Conservation (phyloP, 1,140 invertebrate species). For the Odontomachus brunneus region DNA sequence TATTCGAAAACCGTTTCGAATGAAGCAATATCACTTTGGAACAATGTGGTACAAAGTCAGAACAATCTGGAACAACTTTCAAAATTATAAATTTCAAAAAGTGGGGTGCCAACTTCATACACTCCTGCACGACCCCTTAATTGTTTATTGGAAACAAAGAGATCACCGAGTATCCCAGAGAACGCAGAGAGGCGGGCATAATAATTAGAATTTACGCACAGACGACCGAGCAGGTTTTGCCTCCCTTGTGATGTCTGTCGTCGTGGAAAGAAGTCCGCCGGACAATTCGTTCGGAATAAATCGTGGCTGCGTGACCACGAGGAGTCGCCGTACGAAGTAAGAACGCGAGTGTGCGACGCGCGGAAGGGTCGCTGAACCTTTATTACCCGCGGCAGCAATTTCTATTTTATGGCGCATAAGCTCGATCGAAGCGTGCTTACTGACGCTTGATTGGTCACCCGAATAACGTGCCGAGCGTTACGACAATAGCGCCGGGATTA, state of each 20-base stretch:
- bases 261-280: too few species aligned
- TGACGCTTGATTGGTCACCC: constrained; percentile 73
- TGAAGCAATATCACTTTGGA: too few species aligned
- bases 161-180: neutral
- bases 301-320: constrained; percentile 1
- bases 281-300: constrained; percentile 40
- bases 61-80: too few species aligned
- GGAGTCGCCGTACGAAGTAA: neutral
- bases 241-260: neutral
- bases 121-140: neutral
- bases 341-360: neutral
- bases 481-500: constrained; percentile 69
- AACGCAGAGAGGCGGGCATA: neutral
- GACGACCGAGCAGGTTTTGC: neutral
- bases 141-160: constrained; percentile 4
- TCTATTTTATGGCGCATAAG: constrained; percentile 76
- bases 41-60: too few species aligned
- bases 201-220: constrained; percentile 42
- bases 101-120: too few species aligned
- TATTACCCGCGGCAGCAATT: constrained; percentile 54
- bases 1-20: too few species aligned
- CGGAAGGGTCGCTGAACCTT: constrained; percentile 13
- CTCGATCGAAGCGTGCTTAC: constrained; percentile 65
- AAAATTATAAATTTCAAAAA: too few species aligned
- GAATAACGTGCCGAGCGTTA: constrained; percentile 67